Evolutionary conservation across 2,113 vertebrate genomes (phyloP).

Genomic region (Atrichornis clamosus): DNA sequence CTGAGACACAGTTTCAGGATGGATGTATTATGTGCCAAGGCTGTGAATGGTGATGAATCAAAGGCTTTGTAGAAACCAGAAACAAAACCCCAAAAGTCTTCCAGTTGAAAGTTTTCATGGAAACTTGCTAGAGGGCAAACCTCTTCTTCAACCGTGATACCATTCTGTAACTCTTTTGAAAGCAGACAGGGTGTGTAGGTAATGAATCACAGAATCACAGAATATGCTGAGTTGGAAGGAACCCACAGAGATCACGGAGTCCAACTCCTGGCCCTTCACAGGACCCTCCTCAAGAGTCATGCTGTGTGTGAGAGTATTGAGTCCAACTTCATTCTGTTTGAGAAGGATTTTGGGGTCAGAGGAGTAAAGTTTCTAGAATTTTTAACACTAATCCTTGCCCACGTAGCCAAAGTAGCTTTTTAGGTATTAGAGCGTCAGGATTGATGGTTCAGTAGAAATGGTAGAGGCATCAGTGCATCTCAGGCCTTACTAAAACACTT

Average conservation of each 20-base stretch:
- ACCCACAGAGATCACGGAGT: background rate
- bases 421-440: background rate
- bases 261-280: background rate
- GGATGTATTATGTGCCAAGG: background rate
- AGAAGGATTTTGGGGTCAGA: background rate
- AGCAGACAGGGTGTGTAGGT: background rate
- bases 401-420: background rate
- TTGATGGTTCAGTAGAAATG: background rate
- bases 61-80: background rate
- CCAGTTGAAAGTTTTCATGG: background rate
- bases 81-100: background rate
- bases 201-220: background rate
- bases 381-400: background rate
- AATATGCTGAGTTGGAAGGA: background rate
- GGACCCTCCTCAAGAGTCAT: background rate
- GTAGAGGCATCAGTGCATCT: background rate
- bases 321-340: background rate
- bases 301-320: background rate
- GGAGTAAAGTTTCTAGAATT: background rate
- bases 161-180: background rate
- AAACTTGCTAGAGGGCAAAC: background rate
- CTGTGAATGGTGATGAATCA: background rate
- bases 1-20: background rate
- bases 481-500: background rate
- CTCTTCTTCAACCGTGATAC: background rate